Conservation (phyloP, 1,140 invertebrate species). For the Megalopta genalis region DNA sequence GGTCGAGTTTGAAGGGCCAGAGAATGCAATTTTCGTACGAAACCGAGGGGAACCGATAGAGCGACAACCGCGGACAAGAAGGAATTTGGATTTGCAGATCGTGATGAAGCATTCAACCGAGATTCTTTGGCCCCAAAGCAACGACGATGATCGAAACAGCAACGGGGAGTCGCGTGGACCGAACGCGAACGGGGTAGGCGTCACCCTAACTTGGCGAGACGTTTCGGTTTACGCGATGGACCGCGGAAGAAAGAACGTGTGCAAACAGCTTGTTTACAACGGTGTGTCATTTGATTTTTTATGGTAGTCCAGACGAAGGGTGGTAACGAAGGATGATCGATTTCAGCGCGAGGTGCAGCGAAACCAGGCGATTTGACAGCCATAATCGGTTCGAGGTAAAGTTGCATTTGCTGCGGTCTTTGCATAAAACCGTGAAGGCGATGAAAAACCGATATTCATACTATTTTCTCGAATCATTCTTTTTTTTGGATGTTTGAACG, state of each 20-base stretch:
- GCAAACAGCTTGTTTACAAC: slow-evolving; percentile 73
- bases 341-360: slow-evolving; percentile 86
- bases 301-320: neutral
- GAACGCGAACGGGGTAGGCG: slow-evolving; percentile 15
- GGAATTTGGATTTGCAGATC: neutral
- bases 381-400: slow-evolving; percentile 93
- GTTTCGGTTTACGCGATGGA: slow-evolving; percentile 72
- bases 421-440: neutral
- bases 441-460: no score
- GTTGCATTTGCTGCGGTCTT: neutral
- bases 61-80: neutral
- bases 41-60: no score
- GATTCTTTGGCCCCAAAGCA: neutral
- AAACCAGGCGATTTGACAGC: slow-evolving; percentile 92
- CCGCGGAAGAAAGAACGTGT: slow-evolving; percentile 58
- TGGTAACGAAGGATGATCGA: neutral
- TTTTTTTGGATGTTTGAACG: neutral
- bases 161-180: neutral
- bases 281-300: slow-evolving; percentile 59
- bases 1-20: neutral
- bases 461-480: no score
- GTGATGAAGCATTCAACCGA: slow-evolving; percentile 10
- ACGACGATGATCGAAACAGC: no score
- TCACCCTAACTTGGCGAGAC: slow-evolving; percentile 71
- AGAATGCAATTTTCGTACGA: no score